Percentiles rank a stretch among this genome's conserved stretches.
Conservation (phyloP, 2,113 vertebrate species). For the Todiramphus chloris region DNA sequence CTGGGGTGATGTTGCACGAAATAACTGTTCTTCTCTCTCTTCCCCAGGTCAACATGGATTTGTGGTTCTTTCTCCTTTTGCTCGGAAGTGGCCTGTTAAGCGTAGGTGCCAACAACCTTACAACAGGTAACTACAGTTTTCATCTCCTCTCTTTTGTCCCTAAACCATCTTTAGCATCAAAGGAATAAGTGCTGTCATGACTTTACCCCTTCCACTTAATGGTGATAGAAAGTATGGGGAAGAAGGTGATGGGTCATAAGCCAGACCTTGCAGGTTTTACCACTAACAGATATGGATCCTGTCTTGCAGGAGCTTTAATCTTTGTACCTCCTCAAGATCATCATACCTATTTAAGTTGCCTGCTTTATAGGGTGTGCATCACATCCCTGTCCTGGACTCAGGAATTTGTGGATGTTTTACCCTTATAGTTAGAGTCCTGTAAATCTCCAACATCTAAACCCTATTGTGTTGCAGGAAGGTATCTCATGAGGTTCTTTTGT, state of each 20-base stretch:
- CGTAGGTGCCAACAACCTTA: constrained; percentile 66
- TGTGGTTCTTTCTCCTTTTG: constrained; percentile 87
- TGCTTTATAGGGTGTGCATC: neutral
- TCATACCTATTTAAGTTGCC: too few relatives aligned
- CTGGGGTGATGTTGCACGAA: neutral
- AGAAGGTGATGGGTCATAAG: neutral
- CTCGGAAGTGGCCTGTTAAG: constrained; percentile 77
- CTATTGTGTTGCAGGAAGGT: rapidly evolving
- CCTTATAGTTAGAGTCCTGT: rapidly evolving
- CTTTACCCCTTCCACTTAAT: neutral
- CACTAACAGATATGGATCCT: neutral
- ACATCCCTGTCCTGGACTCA: rapidly evolving
- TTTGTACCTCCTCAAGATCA: neutral
- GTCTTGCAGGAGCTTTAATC: neutral
- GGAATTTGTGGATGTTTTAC: neutral
- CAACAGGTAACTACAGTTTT: constrained; percentile 72
- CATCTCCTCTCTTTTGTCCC: neutral
- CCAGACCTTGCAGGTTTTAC: neutral
- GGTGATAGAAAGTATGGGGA: neutral
- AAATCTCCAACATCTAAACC: neutral
- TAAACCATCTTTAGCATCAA: neutral
- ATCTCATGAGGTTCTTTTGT: neutral
- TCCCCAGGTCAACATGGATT: constrained; percentile 91
- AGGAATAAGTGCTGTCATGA: neutral
- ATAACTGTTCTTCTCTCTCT: neutral